Conservation (phyloP, 2,797 vertebrate genomes). For the Onychomys arenicola region DNA sequence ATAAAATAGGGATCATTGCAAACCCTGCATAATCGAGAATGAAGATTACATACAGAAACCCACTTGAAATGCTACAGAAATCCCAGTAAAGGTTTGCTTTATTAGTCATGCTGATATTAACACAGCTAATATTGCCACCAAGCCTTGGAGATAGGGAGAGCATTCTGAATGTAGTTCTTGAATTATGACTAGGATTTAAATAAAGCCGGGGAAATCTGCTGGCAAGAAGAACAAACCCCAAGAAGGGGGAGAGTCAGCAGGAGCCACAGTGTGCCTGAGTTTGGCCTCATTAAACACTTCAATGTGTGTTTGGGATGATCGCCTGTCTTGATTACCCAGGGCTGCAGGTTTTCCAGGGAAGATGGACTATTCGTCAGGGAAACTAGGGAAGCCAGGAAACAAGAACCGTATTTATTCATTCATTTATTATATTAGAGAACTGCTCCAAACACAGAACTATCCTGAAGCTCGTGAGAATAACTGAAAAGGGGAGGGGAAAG, state of each 20-base stretch:
- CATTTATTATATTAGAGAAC: neutral
- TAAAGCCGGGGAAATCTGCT: neutral
- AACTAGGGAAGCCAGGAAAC: neutral
- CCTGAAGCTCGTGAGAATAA: neutral
- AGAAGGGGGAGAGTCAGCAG: neutral
- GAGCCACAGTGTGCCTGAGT: neutral
- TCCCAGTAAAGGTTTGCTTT: neutral
- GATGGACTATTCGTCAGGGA: neutral
- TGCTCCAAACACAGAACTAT: neutral
- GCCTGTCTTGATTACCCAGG: neutral
- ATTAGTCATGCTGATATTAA: neutral
- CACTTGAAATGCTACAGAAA: neutral
- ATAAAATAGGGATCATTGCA: neutral
- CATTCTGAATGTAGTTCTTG: neutral
- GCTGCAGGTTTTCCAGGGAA: neutral
- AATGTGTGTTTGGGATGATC: neutral
- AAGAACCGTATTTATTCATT: neutral
- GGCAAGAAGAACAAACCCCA: neutral
- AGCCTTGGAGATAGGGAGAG: neutral
- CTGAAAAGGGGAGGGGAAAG: neutral
- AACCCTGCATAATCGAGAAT: neutral
- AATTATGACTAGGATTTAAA: slow-evolving; percentile 8
- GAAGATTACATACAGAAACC: neutral
- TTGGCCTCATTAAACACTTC: neutral
- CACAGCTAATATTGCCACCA: neutral